These are phyloP conservation scores for Vesta saturnalis DNA, from an alignment of 2,888 invertebrate genomes.

Conservation along the genomic window DNA sequence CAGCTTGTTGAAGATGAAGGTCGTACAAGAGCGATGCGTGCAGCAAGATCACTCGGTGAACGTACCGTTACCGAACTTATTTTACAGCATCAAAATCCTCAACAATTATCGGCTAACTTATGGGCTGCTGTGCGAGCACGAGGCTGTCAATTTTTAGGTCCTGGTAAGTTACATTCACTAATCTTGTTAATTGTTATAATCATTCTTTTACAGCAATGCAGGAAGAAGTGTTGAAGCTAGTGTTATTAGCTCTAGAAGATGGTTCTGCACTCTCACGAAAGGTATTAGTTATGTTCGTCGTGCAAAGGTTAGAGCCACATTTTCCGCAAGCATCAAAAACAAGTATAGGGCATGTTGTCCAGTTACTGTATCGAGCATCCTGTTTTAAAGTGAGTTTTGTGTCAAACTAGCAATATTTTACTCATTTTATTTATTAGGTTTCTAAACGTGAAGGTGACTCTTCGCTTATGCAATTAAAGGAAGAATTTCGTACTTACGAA, in stretches of 20 bases:
- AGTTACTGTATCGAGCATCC: slow-evolving; percentile 95
- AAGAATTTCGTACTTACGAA: slow-evolving; percentile 96
- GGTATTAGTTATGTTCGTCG: slow-evolving; percentile 98
- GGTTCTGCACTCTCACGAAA: slow-evolving; percentile 93
- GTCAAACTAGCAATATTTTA: background rate
- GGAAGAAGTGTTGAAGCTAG: slow-evolving; percentile 95
- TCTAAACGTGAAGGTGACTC: slow-evolving; percentile 97
- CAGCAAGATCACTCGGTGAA: slow-evolving; percentile 93
- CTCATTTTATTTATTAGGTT: slow-evolving; percentile 67
- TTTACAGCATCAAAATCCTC: slow-evolving; percentile 94
- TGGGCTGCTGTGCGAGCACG: slow-evolving; percentile 97
- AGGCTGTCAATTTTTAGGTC: slow-evolving; percentile 98
- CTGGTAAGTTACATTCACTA: slow-evolving; percentile 61
- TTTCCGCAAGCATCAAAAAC: slow-evolving; percentile 98
- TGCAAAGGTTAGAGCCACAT: slow-evolving; percentile 94
- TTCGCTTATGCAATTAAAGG: slow-evolving; percentile 96
- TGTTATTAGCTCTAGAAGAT: slow-evolving; percentile 93
- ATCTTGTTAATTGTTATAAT: background rate
- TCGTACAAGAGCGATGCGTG: slow-evolving; percentile 79
- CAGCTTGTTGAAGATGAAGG: slow-evolving; percentile 92
- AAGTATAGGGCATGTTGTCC: slow-evolving; percentile 98
- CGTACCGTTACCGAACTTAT: slow-evolving; percentile 94
- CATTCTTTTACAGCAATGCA: slow-evolving; percentile 81
- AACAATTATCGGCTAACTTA: slow-evolving; percentile 90
- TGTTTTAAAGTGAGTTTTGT: slow-evolving; percentile 86